Conservation (phyloP, 2,797 vertebrate species). For the Botia almorhae region DNA sequence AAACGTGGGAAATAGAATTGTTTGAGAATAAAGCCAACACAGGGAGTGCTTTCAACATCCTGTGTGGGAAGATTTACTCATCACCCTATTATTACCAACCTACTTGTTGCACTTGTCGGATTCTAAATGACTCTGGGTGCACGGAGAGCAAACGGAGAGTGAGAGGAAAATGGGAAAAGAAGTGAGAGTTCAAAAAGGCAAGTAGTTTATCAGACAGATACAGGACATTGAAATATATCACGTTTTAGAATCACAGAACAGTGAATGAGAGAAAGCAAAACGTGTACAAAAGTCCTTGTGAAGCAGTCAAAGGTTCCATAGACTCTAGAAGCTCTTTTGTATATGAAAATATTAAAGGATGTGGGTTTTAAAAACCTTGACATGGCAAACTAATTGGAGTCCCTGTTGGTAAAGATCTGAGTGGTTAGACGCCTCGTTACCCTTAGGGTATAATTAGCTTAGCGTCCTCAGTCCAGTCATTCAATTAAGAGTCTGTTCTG, state of each 20-base stretch:
- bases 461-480: constrained; percentile 39
- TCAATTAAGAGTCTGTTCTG: constrained; percentile 29
- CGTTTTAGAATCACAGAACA: constrained; percentile 13
- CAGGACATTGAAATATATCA: constrained; percentile 28
- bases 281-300: constrained; percentile 13
- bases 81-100: constrained; percentile 17
- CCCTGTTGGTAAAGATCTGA: constrained; percentile 46
- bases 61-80: constrained; percentile 34
- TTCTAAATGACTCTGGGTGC: constrained; percentile 12
- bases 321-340: constrained; percentile 31
- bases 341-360: constrained; percentile 14
- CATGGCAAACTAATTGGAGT: constrained; percentile 46
- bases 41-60: constrained; percentile 11
- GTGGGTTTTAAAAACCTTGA: constrained; percentile 12
- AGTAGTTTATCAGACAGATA: constrained; percentile 45
- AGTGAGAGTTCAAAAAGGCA: constrained; percentile 8
- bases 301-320: neutral
- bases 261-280: constrained; percentile 5
- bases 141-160: neutral
- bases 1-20: neutral
- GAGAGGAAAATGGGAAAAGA: constrained; percentile 2
- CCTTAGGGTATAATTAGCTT: constrained; percentile 55
- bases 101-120: constrained; percentile 18
- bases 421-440: constrained; percentile 47
- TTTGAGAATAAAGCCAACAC: constrained; percentile 12